Percentiles rank a stretch among this genome's conserved stretches.
These are phyloP conservation scores for Meandrusa payeni DNA, from an alignment of 2,888 invertebrate species.

Conservation along the genomic window DNA sequence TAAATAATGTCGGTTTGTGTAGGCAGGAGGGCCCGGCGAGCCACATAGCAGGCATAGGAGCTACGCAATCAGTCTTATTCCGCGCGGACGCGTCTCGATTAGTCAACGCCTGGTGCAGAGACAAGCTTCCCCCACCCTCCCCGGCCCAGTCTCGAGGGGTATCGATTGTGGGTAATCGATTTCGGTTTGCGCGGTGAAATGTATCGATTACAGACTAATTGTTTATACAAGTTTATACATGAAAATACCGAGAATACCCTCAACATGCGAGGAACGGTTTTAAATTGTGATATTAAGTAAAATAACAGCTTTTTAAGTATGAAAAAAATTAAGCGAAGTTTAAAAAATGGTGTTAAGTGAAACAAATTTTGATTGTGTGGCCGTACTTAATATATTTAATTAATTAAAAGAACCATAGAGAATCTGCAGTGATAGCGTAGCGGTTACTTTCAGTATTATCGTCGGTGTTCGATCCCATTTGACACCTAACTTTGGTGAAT, in stretches of 20 bases:
- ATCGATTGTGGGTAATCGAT: slow-evolving; percentile 76
- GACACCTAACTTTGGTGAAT: too few species aligned
- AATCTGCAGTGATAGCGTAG: too few species aligned
- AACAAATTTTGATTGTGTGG: too few species aligned
- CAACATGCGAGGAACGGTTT: not conserved
- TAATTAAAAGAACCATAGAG: too few species aligned
- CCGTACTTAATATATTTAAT: too few species aligned
- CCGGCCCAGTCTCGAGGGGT: slow-evolving; percentile 43
- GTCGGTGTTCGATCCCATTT: too few species aligned
- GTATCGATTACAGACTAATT: slow-evolving; percentile 54
- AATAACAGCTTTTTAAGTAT: too few species aligned
- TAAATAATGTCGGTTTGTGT: slow-evolving; percentile 76
- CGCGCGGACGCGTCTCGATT: slow-evolving; percentile 78
- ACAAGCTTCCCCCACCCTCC: slow-evolving; percentile 67
- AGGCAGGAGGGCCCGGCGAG: slow-evolving; percentile 64
- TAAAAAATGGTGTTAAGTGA: too few species aligned
- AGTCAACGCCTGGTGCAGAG: slow-evolving; percentile 79
- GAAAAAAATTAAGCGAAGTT: too few species aligned
- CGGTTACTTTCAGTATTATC: too few species aligned
- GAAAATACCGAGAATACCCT: slow-evolving; percentile 1
- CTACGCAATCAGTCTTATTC: slow-evolving; percentile 79
- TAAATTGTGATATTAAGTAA: too few species aligned
- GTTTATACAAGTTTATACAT: slow-evolving; percentile 31
- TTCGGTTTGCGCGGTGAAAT: slow-evolving; percentile 53
- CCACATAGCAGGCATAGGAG: slow-evolving; percentile 74